Base-by-base conservation (phyloP, 1,140 invertebrate species). In the Drosophila sturtevanti region DNA sequence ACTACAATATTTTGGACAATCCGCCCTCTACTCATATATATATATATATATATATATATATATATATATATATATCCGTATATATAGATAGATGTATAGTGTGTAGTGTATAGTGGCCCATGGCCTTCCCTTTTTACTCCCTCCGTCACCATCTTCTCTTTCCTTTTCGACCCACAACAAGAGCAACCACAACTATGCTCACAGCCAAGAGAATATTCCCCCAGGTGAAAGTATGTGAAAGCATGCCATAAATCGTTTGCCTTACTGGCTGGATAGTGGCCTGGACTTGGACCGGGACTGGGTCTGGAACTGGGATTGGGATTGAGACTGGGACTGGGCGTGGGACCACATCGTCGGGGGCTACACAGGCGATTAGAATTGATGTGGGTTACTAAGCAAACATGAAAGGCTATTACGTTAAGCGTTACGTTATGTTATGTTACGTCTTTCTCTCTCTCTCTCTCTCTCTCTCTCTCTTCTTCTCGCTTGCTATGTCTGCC, bases 371-470 rank as follows among this genome's bases (percentile, higher is more conserved):
- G 84, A 89, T 89, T 89, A 80, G 84, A 89, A 89, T 89, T 89
- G 84, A 89, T 89, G 84, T 89, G 79, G 84, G 84, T 89, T 89
- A 89, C 84, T 89, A 89, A 89, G 80, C 84, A 89, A 89, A 89
- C 84, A 89, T 89, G 84, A 89, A 89, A 89, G 82, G 85, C 84
- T 84, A 89, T 89, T 89, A 89, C 85, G 79, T 78, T 87, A 89
- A 87, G 79, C 84, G 84, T 79, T 87, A 82, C 80, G 80, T 84
- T 84, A 70, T 68, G 79, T 75, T 72, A 21, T 35, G 73, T 66
- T 84, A 31, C 73, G 77, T 77, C 79, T 55, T 63, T 61, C 34
- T 76, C 18, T 16, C 38, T 14, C 14, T 9, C 10, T 16, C 38
- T 41, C 7, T 44, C 41, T 44, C 5, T 44, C 41, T 18, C 2